phyloP scores from a whole-genome alignment of 2,113 vertebrate genomes.

The Brachyistius frenatus region DNA sequence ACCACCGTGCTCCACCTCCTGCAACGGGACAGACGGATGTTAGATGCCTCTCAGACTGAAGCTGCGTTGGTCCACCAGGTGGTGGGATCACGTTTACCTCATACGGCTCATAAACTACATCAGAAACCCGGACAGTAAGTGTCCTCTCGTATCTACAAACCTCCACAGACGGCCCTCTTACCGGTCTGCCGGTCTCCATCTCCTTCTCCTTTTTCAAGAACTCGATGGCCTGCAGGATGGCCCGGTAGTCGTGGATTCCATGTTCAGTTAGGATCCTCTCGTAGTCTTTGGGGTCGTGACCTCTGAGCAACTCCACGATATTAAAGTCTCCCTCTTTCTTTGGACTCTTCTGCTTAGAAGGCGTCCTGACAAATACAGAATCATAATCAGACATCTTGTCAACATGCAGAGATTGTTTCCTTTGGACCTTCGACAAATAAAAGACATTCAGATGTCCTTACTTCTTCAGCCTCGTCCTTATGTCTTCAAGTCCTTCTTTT shows the following conservation, averaged over 20 bases:
- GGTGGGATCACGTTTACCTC: no score
- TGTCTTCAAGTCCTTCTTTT: conserved; percentile 84
- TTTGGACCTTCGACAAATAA: neutral
- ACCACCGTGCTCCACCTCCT: conserved; percentile 91
- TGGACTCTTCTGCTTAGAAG: conserved; percentile 91
- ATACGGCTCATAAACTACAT: no score
- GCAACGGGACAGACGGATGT: conserved; percentile 16
- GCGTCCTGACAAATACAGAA: conserved; percentile 84
- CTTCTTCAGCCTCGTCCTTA: conserved; percentile 94
- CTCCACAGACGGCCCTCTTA: conserved; percentile 55
- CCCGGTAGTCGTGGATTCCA: conserved; percentile 95
- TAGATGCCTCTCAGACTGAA: neutral
- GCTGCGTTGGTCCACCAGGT: no score
- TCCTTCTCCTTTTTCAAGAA: conserved; percentile 91
- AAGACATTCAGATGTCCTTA: conserved; percentile 63
- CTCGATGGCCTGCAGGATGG: conserved; percentile 96
- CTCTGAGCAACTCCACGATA: conserved; percentile 95
- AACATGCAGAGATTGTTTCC: neutral
- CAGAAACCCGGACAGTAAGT: no score
- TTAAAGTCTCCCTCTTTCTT: conserved; percentile 90
- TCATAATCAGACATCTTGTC: neutral
- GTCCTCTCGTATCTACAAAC: no score
- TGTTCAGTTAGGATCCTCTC: conserved; percentile 95
- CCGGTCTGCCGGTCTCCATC: conserved; percentile 88
- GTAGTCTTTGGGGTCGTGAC: conserved; percentile 98